Evolutionary conservation across 2,797 vertebrate genomes (phyloP), one percentile per base, ranked within the genome.

Genomic region (Acrocephalus scirpaceus): DNA sequence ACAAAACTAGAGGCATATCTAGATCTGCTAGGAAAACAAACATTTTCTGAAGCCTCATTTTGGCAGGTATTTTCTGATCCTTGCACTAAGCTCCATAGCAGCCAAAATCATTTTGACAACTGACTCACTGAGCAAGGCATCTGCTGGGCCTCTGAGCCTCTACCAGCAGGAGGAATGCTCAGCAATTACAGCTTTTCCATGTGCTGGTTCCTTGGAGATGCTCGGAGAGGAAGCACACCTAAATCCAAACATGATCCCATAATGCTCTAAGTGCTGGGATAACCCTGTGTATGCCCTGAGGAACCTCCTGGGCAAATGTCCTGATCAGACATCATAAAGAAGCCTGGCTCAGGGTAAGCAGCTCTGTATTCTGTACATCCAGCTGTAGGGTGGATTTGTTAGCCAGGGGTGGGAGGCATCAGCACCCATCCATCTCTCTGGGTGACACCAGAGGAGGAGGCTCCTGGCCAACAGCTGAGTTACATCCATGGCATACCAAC

Each of bases 81-180:
- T 40, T 91, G 84, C 71, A 74, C 32, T 38, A 38, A 77, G 61
- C 72, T 91, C 66, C 67, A 10, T 2, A 61, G 42, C 88, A 47
- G 64, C 88, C 92, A 86, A 42, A 71, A 54, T 50, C 12, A 26
- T 78, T 64, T 19, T 19, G 44, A 53, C 65, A 81, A 87, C 90
- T 96, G 93, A 93, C 79, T 94, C 91, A 91, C 44, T 42, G 34
- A 79, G 51, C n/a, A 10, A 81, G 60, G 92, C 90, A 40, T 50
- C 86, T 83, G 74, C 78, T 26, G 20, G 86, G 79, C 51, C 92
- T 90, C 93, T 5, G 29, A 86, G 89, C 65, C 66, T 60, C 2
- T 22, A 77, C 70, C 95, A 87, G 83, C 71, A 91, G 92, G 13
- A 83, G 80, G 74, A 17, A 38, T 9, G 13, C 62, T 70, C 9